Conservation (phyloP, 2,888 invertebrate species). For the Drosophila anceps region DNA sequence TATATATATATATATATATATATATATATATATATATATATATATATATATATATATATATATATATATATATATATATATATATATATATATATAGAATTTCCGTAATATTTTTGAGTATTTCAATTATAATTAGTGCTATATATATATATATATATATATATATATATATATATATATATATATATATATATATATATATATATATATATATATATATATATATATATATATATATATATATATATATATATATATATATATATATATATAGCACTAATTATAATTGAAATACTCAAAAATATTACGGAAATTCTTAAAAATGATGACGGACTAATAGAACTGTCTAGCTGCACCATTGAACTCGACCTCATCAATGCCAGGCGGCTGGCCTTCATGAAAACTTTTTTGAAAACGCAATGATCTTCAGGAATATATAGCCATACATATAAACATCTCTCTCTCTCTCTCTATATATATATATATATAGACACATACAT, state of each 20-base stretch:
- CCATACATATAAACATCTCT: constrained; percentile 2
- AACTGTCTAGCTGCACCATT: constrained; percentile 57
- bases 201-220: too few relatives aligned
- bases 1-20: too few relatives aligned
- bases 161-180: too few relatives aligned
- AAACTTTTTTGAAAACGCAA: constrained; percentile 45
- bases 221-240: too few relatives aligned
- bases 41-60: too few relatives aligned
- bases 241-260: too few relatives aligned
- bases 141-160: too few relatives aligned
- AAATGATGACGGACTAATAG: constrained; percentile 38
- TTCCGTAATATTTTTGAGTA: too few relatives aligned
- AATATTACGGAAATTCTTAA: constrained; percentile 15
- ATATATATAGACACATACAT: neutral
- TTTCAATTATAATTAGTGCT: too few relatives aligned
- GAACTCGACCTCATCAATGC: constrained; percentile 78
- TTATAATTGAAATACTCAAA: neutral
- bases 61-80: neutral
- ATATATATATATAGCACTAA: neutral
- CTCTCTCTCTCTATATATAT: too few relatives aligned
- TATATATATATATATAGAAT: neutral
- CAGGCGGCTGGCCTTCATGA: constrained; percentile 68
- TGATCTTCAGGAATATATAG: constrained; percentile 56
- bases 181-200: too few relatives aligned
- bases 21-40: neutral